These are phyloP conservation scores for Carollia perspicillata DNA, from an alignment of 2,113 vertebrate genomes.

Conservation along the genomic window DNA sequence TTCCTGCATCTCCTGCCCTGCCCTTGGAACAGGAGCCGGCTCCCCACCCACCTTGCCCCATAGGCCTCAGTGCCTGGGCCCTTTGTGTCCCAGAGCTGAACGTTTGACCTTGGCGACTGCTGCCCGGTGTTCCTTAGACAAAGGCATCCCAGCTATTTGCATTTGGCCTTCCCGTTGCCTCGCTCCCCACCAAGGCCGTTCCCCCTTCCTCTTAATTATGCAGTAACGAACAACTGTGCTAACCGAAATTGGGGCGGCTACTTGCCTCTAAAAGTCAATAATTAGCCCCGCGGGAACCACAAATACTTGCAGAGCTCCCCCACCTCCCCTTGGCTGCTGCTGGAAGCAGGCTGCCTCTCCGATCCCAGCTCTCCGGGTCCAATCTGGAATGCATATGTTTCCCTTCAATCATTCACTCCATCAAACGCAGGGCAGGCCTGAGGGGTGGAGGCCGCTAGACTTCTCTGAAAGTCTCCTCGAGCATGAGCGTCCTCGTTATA, in stretches of 20 bases:
- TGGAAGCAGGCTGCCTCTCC: conserved; percentile 74
- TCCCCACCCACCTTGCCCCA: accelerated
- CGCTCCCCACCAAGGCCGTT: conserved; percentile 27
- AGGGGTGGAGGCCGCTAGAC: conserved; percentile 60
- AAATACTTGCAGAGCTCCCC: conserved; percentile 74
- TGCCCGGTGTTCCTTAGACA: conserved; percentile 57
- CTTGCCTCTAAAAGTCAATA: conserved; percentile 84
- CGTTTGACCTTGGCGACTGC: conserved; percentile 74
- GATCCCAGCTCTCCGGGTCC: conserved; percentile 74
- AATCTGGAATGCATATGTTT: conserved; percentile 88
- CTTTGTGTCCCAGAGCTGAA: conserved; percentile 68
- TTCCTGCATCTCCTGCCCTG: neutral
- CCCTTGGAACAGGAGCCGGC: neutral
- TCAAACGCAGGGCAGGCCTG: conserved; percentile 72
- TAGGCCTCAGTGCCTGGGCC: neutral
- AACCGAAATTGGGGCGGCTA: conserved; percentile 80
- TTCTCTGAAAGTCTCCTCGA: conserved; percentile 79
- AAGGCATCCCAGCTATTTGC: conserved; percentile 78
- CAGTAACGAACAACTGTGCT: conserved; percentile 80
- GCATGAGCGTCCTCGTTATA: conserved; percentile 77
- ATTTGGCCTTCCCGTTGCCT: conserved; percentile 52
- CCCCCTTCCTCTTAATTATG: conserved; percentile 74
- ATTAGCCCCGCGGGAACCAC: conserved; percentile 84
- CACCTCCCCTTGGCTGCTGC: conserved; percentile 70
- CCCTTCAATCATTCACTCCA: conserved; percentile 81